A percentile compares a stretch with the other conserved stretches of the same genome.
Conservation (phyloP, 2,888 invertebrate genomes). For the Volucella inflata region DNA sequence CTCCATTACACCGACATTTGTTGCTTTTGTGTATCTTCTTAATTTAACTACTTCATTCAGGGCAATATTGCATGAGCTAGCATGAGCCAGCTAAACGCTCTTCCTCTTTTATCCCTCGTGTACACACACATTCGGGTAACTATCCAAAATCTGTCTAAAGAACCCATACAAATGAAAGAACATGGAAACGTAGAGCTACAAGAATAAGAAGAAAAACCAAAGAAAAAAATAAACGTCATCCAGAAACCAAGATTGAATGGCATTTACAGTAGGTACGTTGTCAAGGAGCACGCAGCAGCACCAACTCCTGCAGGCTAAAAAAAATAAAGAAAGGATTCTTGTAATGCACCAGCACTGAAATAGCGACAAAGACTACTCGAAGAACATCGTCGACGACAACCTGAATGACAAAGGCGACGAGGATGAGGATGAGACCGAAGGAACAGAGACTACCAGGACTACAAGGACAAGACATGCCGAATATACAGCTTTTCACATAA, state of each 20-base stretch:
- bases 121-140: constrained; percentile 4
- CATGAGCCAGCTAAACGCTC: background rate
- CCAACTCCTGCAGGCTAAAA: background rate
- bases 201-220: background rate
- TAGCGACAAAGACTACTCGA: constrained; percentile 11
- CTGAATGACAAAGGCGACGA: background rate
- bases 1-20: constrained; percentile 3
- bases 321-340: constrained; percentile 28
- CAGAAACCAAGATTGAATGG: constrained; percentile 57
- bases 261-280: constrained; percentile 38
- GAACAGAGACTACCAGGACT: constrained; percentile 14
- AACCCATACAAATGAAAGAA: constrained; percentile 7
- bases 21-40: constrained; percentile 25
- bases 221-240: constrained; percentile 20
- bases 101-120: background rate
- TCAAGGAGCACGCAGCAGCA: constrained; percentile 49
- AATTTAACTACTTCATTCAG: constrained; percentile 28
- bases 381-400: too few species aligned
- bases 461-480: constrained; percentile 51
- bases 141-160: constrained; percentile 8
- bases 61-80: constrained; percentile 7
- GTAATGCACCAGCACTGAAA: constrained; percentile 39
- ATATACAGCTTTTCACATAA: constrained; percentile 45
- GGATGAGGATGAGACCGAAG: constrained; percentile 34
- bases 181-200: background rate